These are phyloP conservation scores for Syngnathoides biaculeatus DNA, from an alignment of 2,113 vertebrate genomes.

Conservation along the genomic window DNA sequence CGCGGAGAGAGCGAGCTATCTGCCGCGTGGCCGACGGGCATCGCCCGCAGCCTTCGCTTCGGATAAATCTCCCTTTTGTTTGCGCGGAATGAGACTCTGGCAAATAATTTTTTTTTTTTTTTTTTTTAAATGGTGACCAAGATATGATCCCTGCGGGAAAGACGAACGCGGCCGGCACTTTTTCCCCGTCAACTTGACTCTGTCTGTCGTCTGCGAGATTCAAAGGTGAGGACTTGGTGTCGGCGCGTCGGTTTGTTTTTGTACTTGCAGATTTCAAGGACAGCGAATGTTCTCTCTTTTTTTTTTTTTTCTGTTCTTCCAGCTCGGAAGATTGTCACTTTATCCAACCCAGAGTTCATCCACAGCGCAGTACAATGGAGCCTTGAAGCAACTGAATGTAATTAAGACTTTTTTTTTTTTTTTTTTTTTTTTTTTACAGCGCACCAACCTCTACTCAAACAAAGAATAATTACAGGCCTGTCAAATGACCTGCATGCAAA, in stretches of 20 bases:
- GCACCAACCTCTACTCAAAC: background rate
- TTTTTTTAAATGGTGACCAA: constrained; percentile 40
- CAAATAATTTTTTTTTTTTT: too few species aligned
- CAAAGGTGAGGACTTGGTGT: constrained; percentile 35
- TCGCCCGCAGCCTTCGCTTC: constrained; percentile 53
- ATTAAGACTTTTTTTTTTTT: background rate
- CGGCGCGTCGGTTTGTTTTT: constrained; percentile 10
- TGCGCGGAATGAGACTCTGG: constrained; percentile 40
- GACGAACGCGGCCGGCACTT: constrained; percentile 13
- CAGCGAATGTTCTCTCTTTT: constrained; percentile 8
- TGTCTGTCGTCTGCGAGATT: constrained; percentile 26
- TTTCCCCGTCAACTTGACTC: constrained; percentile 29
- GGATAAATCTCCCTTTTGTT: constrained; percentile 67
- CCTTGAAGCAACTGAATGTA: background rate
- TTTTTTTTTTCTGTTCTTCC: constrained; percentile 7
- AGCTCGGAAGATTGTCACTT: constrained; percentile 29
- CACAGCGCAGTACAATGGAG: constrained; percentile 14
- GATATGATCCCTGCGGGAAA: constrained; percentile 38
- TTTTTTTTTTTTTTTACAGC: background rate
- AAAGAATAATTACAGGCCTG: background rate
- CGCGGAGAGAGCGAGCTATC: constrained; percentile 52
- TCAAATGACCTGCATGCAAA: background rate
- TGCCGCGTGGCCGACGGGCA: constrained; percentile 37
- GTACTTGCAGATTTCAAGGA: constrained; percentile 29
- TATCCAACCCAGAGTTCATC: constrained; percentile 11